These are phyloP conservation scores for Pycnonotus jocosus DNA, from an alignment of 2,113 vertebrate species.

Conservation along the genomic window DNA sequence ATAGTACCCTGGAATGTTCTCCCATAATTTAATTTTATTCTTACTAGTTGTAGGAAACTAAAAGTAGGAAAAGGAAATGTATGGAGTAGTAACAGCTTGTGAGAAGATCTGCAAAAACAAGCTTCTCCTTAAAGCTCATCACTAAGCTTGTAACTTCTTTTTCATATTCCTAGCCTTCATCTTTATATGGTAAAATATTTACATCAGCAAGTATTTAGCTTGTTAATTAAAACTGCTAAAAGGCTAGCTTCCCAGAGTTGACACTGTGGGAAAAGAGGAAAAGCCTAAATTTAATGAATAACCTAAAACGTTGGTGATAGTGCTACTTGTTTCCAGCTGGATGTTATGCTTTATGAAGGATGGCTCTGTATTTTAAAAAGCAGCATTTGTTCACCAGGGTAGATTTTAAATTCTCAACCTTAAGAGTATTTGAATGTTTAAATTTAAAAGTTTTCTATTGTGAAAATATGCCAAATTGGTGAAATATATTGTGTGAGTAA, in stretches of 20 bases:
- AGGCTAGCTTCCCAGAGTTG: not conserved
- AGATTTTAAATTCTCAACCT: not conserved
- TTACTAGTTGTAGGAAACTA: not conserved
- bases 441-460: not conserved
- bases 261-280: not conserved
- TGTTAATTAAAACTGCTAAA: not conserved
- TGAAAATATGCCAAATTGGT: not conserved
- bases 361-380: not conserved
- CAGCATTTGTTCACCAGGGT: not conserved
- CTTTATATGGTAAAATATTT: not conserved
- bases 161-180: not conserved
- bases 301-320: not conserved
- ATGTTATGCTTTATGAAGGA: not conserved
- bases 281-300: not conserved
- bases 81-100: not conserved
- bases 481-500: not conserved
- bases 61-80: not conserved
- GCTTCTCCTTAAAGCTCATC: rapidly evolving
- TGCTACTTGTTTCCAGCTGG: not conserved
- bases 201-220: not conserved
- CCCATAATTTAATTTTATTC: not conserved
- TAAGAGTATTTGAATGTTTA: not conserved
- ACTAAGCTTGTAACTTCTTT: not conserved
- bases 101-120: not conserved
- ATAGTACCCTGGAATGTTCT: not conserved